Evolutionary conservation across 2,888 invertebrate genomes (phyloP).

Genomic region (Caradrina kadenii): DNA sequence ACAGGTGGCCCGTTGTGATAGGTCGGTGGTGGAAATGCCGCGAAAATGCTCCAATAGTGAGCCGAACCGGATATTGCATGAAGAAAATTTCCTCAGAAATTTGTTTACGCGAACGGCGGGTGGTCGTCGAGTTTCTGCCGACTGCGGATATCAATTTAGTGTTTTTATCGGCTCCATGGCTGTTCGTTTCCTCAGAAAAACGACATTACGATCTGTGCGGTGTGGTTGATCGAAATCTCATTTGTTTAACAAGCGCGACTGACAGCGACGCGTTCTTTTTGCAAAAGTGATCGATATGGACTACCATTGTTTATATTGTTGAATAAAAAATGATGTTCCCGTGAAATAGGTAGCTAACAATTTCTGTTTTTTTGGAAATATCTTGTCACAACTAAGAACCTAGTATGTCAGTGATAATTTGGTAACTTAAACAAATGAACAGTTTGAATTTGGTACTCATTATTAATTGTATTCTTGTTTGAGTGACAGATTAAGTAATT

Average conservation of each 20-base stretch:
- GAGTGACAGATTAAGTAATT: constrained; percentile 67
- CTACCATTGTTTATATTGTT: constrained; percentile 69
- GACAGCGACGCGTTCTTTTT: constrained; percentile 43
- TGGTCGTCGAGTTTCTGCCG: constrained; percentile 76
- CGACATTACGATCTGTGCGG: constrained; percentile 49
- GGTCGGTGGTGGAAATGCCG: constrained; percentile 77
- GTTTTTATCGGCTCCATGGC: constrained; percentile 72
- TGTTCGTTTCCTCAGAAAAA: constrained; percentile 71
- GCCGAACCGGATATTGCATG: constrained; percentile 83
- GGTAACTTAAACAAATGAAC: constrained; percentile 42
- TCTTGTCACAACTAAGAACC: background rate
- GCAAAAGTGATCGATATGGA: constrained; percentile 73
- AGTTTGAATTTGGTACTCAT: constrained; percentile 17
- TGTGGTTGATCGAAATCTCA: constrained; percentile 46
- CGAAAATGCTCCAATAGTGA: constrained; percentile 79
- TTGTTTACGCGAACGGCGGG: constrained; percentile 84
- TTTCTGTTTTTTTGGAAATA: constrained; percentile 4
- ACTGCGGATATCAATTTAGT: constrained; percentile 83
- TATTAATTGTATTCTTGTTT: background rate
- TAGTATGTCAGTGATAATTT: constrained; percentile 17
- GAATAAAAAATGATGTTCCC: constrained; percentile 48
- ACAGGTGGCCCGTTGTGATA: constrained; percentile 69
- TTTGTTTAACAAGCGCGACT: constrained; percentile 42
- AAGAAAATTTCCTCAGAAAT: constrained; percentile 87
- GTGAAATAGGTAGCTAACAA: constrained; percentile 15